These are phyloP conservation scores for Strigamia crassipes DNA, from an alignment of 2,888 invertebrate species.

Conservation along the genomic window DNA sequence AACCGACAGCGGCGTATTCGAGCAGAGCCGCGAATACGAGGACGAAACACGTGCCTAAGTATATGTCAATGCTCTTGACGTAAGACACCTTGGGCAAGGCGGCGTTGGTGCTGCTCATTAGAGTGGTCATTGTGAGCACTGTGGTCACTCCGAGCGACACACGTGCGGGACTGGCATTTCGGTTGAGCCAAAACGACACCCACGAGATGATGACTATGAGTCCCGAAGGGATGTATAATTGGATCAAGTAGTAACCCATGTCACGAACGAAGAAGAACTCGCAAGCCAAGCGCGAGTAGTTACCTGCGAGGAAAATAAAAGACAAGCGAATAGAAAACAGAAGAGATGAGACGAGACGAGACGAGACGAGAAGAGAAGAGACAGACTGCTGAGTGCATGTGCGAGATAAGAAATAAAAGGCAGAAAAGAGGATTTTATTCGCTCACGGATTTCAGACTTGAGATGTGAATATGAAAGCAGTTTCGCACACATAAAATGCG, in stretches of 20 bases:
- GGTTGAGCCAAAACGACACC: constrained; percentile 96
- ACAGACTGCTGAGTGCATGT: neutral
- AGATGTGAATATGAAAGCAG: neutral
- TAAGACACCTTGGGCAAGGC: constrained; percentile 97
- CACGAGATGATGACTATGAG: constrained; percentile 96
- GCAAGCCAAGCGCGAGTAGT: constrained; percentile 93
- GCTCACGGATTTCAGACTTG: neutral
- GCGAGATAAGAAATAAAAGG: neutral
- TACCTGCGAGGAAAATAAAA: constrained; percentile 65
- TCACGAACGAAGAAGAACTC: constrained; percentile 96
- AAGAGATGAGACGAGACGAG: too few relatives aligned
- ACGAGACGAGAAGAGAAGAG: too few relatives aligned
- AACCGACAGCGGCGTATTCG: constrained; percentile 97
- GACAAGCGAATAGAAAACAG: neutral
- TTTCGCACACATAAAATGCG: neutral
- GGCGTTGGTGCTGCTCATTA: constrained; percentile 95
- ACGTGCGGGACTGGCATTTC: constrained; percentile 91
- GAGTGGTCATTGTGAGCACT: constrained; percentile 95
- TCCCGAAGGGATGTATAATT: constrained; percentile 96
- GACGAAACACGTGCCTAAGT: constrained; percentile 96
- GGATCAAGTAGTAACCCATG: constrained; percentile 98
- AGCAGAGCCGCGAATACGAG: constrained; percentile 97
- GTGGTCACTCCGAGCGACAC: constrained; percentile 93
- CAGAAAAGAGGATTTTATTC: neutral
- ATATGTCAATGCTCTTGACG: constrained; percentile 96